Evolutionary conservation across 1,140 invertebrate genomes (phyloP).

Genomic region (Sycophila sp.): DNA sequence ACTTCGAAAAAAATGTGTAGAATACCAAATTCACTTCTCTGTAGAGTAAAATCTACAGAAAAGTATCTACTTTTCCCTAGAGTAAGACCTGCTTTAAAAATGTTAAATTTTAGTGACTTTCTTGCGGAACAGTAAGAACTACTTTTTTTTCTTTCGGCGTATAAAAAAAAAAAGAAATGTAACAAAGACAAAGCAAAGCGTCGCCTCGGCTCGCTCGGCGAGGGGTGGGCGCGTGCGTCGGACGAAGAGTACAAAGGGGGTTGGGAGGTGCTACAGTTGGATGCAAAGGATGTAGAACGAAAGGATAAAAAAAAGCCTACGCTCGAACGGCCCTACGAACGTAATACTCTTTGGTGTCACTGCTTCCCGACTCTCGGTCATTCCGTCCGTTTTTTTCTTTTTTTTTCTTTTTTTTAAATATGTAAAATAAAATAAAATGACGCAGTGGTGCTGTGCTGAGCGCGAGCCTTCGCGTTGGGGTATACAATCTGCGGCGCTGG

Average conservation of each 20-base stretch:
- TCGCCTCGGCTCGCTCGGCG: too few species aligned
- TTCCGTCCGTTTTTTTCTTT: conserved; percentile 39
- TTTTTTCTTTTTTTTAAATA: conserved; percentile 47
- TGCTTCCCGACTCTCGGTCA: too few species aligned
- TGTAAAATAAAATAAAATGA: too few species aligned
- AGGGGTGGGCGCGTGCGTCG: too few species aligned
- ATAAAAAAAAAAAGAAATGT: not conserved
- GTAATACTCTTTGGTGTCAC: conserved; percentile 59
- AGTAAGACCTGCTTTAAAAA: too few species aligned
- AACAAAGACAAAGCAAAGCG: conserved; percentile 1
- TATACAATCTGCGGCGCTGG: conserved; percentile 45
- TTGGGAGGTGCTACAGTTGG: not conserved
- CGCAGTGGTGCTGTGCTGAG: too few species aligned
- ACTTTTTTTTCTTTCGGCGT: conserved; percentile 1
- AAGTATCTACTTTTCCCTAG: too few species aligned
- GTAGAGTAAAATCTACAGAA: not conserved
- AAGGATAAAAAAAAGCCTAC: conserved; percentile 26
- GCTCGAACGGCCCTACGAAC: conserved; percentile 49
- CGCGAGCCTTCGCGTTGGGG: conserved; percentile 45
- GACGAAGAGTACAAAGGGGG: not conserved
- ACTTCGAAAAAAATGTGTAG: not conserved
- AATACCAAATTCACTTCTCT: not conserved
- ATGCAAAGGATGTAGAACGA: not conserved
- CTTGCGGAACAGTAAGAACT: too few species aligned
- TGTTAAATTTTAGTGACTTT: too few species aligned